Base-by-base conservation (phyloP, 2,888 invertebrate genomes). In the Petrolisthes cinctipes region DNA sequence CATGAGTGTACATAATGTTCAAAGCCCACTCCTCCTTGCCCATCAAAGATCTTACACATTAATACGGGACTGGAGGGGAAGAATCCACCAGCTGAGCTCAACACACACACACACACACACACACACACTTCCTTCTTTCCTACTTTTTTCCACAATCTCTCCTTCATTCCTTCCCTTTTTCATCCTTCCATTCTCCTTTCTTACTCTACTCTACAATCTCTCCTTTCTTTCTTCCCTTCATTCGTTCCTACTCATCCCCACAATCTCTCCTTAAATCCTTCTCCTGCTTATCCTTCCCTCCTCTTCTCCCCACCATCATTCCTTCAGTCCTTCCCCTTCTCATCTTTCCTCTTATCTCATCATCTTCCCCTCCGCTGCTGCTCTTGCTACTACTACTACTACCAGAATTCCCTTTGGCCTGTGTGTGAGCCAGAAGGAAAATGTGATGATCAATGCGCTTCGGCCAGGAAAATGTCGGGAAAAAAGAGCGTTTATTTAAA, bases 361-460 rank as follows among this genome's bases (percentile, higher is more conserved):
- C n/a, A 14, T 37, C 37, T 37, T 37, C 37, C 37, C 37, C 37
- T 0, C 37, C 37, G 37, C 37, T 37, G 37, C 37, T 37, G 37
- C 37, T 37, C 37, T 37, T 37, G 37, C 37, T 37, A 37, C 37
- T 37, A 37, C 37, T 51, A 4, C 37, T 11, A 51, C n/a, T 51
- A 9, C n/a, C n/a, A 78, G 11, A 51, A 78, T 78, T 51, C 71
- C 20, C 71, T 71, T 71, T 71, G 71, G 17, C 14, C 20, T n/a
- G 71, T 71, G 61, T n/a, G n/a, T 6, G 14, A 71, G 71, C 71
- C n/a, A 3, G 71, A 20, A 20, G 14, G n/a, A 20, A 71, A 71
- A 71, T 71, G 71, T 71, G 71, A 71, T 71, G 71, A 71, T n/a
- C 71, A 20, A 71, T 71, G 71, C 71, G 14, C 6, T 71, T 71